Evolutionary conservation across 2,113 vertebrate species (phyloP).

Genomic region (Naja naja): DNA sequence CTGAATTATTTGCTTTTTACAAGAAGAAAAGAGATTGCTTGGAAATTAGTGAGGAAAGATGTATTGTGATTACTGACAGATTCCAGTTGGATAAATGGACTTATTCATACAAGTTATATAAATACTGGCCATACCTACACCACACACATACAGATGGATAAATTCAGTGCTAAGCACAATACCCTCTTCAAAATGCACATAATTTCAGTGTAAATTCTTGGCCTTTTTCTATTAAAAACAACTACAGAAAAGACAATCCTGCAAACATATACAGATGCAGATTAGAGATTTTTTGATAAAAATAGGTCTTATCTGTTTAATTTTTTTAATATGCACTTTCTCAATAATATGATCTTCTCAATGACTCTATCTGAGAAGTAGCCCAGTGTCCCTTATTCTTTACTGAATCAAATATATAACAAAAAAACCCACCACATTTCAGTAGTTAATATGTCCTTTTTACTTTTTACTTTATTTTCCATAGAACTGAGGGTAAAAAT

Average conservation of each 20-base stretch:
- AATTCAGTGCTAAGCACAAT: neutral
- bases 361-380: neutral
- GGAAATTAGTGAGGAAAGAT: neutral
- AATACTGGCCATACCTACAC: neutral
- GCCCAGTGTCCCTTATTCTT: neutral
- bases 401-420: too few relatives aligned
- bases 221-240: neutral
- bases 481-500: neutral
- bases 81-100: neutral
- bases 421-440: neutral
- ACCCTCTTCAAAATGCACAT: neutral
- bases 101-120: neutral
- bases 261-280: neutral
- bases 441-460: neutral
- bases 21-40: neutral
- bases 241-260: neutral
- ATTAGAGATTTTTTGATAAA: neutral
- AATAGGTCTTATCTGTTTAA: neutral
- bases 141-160: neutral
- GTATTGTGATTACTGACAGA: neutral
- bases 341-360: neutral
- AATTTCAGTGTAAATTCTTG: neutral
- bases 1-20: neutral
- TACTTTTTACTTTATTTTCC: neutral
- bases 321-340: neutral